Evolutionary conservation across 2,888 invertebrate species (phyloP), one percentile per base, ranked within the genome.

Genomic region (Drosophila setosimentum): DNA sequence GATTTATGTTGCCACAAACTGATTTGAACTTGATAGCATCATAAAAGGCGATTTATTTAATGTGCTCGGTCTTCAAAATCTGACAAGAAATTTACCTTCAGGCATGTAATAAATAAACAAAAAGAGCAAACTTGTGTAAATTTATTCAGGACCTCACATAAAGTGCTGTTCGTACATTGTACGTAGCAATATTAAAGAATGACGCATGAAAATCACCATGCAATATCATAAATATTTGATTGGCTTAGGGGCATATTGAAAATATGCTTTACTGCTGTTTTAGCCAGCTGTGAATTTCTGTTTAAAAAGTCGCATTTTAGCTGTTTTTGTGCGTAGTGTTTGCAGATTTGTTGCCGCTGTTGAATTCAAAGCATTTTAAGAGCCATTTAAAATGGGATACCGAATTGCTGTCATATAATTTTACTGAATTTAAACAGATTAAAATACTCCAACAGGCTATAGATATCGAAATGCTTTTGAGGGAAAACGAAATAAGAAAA

Each of bases 151-250:
- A 32, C 32, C 7, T 57, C 18, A 33, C 29, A 42, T 40, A 35
- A 45, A 58, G 24, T 8, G 24, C 16, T 60, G 30, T 30, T 27
- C n/a, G n/a, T 37, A 18, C 40, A 2, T 27, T 59, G 21, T 40
- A 27, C n/a, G 13, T 35, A 37, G 13, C 50, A 7, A 10, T 16
- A 4, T 27, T 3, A 33, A 63, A 60, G 35, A 42, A 58, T 32
- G 30, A 30, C 51, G 27, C 49, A 60, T 72, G 13, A 57, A 64
- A 62, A 69, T 50, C 53, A 37, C 42, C 48, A 24, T 72, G 69
- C 65, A 73, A 80, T 78, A 80, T 84, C 80, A 84, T 84, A 82
- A 84, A 84, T 84, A 84, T 87, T 84, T 84, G 60, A 84, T 81
- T 73, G 75, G 80, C 87, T 82, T 80, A 68, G 83, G 77, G 79